Base-by-base conservation (phyloP, 2,113 vertebrate genomes). In the Tupaia chinensis region DNA sequence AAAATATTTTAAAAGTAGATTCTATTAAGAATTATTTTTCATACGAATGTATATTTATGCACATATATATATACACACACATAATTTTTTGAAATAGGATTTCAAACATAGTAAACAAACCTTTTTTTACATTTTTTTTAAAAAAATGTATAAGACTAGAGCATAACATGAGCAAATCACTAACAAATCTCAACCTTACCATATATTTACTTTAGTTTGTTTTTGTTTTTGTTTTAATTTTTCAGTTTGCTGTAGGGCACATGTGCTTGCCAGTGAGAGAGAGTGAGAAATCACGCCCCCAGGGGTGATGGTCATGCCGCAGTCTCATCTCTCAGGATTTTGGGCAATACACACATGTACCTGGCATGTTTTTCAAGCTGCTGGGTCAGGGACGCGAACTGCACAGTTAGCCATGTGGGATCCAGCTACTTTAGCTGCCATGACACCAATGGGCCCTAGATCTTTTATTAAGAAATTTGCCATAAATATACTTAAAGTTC, bases 91-190 rank as follows among this genome's bases (percentile, higher is more conserved):
- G 19, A 83, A 61, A 68, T 27, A 56, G 19, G 19, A 9, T 80
- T 89, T 72, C 11, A 87, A 76, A 83, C 63, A n/a, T 10, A 92
- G 13, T 91, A 19, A 86, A n/a, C 20, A 29, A 81, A n/a, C 0
- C 23, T 65, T 65, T 61, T 70, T 79, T 74, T 53, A 79, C 44
- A 53, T 72, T 82, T 60, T 87, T 91, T 79, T 94, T 85, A 88
- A 76, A 60, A 29, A 65, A 65, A 25, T 11, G 91, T 23, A 44
- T 5, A 68, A 32, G 53, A 53, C 14, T 58, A 84, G 20, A 91
- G 1, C 13, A 77, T 44, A 58, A 79, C 25, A 74, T 32, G 29
- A 92, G 17, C 74, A 60, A 92, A 60, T 89, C 25, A 60, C 70
- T 58, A 77, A 77, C 29, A 91, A 82, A 83, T 58, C 34, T 87